Conservation (phyloP, 2,888 invertebrate species). For the Parapristionchus giblindavisi region DNA sequence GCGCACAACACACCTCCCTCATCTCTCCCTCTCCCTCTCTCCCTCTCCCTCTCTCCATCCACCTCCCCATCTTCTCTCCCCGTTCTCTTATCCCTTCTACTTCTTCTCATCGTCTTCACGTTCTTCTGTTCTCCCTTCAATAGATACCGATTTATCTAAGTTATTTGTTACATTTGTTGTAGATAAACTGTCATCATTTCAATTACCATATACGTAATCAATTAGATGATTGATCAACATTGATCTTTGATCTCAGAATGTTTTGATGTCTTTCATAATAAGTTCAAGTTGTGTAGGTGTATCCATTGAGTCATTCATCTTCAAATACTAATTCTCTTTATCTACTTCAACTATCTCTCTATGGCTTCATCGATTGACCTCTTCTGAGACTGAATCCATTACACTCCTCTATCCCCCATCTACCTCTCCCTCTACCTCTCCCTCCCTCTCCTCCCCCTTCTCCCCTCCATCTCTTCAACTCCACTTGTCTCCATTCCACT, state of each 20-base stretch:
- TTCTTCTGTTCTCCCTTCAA: background rate
- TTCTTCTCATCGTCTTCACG: constrained; percentile 11
- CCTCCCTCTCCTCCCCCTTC: constrained; percentile 14
- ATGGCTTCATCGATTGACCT: constrained; percentile 27
- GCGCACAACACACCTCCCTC: constrained; percentile 12
- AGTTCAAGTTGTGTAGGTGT: background rate
- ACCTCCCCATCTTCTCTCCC: background rate
- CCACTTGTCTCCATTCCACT: background rate
- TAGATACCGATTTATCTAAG: constrained; percentile 10
- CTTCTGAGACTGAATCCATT: too few species aligned
- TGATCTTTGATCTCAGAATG: constrained; percentile 2
- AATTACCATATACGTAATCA: too few species aligned
- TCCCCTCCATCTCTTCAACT: background rate
- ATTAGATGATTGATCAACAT: too few species aligned
- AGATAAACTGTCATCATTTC: background rate
- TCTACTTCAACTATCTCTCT: background rate
- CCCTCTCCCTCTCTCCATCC: background rate
- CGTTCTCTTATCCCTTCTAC: constrained; percentile 6
- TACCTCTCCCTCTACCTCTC: constrained; percentile 17
- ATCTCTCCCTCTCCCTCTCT: background rate
- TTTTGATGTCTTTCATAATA: background rate
- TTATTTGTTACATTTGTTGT: background rate
- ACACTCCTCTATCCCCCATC: background rate
- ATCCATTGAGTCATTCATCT: background rate
- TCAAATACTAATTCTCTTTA: background rate